Evolutionary conservation across 2,888 invertebrate species (phyloP).

Genomic region (Caenorhabditis sp.): DNA sequence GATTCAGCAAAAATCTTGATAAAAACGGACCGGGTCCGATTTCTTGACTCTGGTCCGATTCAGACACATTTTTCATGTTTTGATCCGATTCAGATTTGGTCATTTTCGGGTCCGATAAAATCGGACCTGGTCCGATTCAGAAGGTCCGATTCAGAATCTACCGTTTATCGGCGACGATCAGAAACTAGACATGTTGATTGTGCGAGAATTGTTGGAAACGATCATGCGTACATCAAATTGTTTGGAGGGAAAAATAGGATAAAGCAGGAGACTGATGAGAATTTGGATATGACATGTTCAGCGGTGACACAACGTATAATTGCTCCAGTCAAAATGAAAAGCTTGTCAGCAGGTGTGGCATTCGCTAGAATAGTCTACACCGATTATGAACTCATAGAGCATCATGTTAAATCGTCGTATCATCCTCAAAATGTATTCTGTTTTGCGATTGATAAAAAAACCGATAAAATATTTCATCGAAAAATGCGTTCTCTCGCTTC

Average conservation of each 20-base stretch:
- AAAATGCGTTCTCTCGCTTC: conserved; percentile 30
- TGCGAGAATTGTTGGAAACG: conserved; percentile 17
- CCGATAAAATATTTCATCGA: conserved; percentile 26
- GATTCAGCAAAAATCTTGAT: no score
- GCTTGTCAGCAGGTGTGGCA: conserved; percentile 26
- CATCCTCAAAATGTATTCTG: conserved; percentile 51
- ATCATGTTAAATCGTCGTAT: conserved; percentile 38
- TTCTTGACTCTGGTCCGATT: no score
- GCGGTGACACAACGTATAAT: conserved; percentile 19
- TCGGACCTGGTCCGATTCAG: no score
- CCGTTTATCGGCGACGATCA: conserved; percentile 7
- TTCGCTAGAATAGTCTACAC: conserved; percentile 46
- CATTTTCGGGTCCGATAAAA: no score
- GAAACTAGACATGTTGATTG: conserved; percentile 32
- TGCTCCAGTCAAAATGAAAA: background rate
- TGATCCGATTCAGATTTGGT: no score
- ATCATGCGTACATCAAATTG: conserved; percentile 10
- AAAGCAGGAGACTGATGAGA: conserved; percentile 6
- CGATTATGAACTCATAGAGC: conserved; percentile 48
- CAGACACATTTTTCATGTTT: no score
- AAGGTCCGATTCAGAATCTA: no score
- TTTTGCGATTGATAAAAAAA: conserved; percentile 44
- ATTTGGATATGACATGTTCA: conserved; percentile 27
- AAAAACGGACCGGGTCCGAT: no score
- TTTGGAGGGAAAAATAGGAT: conserved; percentile 20